Conservation (phyloP, 2,113 vertebrate genomes). For the Podarcis cretensis region DNA sequence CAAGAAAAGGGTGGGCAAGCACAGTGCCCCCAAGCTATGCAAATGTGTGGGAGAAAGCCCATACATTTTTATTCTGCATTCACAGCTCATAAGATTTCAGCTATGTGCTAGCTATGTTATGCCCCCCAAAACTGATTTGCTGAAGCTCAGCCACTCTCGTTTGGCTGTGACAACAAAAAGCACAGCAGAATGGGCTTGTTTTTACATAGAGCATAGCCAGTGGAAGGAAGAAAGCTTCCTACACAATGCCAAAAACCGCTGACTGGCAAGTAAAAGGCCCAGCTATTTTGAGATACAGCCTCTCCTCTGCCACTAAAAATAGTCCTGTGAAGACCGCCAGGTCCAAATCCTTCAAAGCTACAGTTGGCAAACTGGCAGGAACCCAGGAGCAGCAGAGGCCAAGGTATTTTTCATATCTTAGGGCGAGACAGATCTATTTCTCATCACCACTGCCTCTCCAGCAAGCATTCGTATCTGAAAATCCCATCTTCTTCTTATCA, state of each 20-base stretch:
- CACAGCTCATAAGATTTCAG: constrained; percentile 19
- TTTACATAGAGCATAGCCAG: constrained; percentile 62
- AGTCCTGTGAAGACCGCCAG: constrained; percentile 67
- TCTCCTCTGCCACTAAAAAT: constrained; percentile 74
- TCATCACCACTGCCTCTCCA: constrained; percentile 68
- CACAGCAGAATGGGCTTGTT: constrained; percentile 39
- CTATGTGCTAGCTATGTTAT: not conserved
- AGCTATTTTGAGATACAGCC: constrained; percentile 75
- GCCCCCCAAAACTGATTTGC: constrained; percentile 31
- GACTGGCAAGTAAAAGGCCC: constrained; percentile 73
- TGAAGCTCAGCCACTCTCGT: constrained; percentile 46
- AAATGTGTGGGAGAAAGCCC: not conserved
- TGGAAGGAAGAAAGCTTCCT: constrained; percentile 74
- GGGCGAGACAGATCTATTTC: constrained; percentile 64
- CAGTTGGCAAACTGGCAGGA: constrained; percentile 64
- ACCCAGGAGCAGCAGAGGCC: constrained; percentile 68
- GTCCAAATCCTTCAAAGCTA: constrained; percentile 67
- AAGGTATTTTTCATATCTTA: constrained; percentile 69
- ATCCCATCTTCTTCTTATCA: constrained; percentile 63
- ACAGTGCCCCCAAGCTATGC: not conserved
- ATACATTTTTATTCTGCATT: constrained; percentile 25
- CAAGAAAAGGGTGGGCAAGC: not conserved
- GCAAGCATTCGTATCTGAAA: constrained; percentile 58
- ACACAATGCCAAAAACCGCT: constrained; percentile 70
- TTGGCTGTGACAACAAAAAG: constrained; percentile 39